A percentile compares a stretch with the other conserved stretches of the same genome.
phyloP scores from a whole-genome alignment of 2,888 invertebrate genomes.

The Timema podura region DNA sequence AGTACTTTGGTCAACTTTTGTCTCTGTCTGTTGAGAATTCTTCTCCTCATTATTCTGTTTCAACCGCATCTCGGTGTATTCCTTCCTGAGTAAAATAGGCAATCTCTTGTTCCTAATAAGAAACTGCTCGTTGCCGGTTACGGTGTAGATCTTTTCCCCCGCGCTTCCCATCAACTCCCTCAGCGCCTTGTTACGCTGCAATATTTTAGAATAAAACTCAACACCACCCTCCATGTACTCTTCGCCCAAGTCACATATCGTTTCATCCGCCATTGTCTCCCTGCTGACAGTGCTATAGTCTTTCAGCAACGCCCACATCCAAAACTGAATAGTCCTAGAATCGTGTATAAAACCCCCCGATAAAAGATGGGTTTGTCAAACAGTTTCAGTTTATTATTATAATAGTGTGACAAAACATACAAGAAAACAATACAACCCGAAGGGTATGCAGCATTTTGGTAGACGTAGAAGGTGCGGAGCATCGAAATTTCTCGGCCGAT shows the following conservation, averaged over 20 bases:
- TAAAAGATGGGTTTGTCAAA: constrained; percentile 51
- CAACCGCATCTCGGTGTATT: constrained; percentile 53
- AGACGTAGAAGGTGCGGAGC: constrained; percentile 55
- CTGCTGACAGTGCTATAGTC: constrained; percentile 60
- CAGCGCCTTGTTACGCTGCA: constrained; percentile 69
- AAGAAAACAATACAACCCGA: constrained; percentile 48
- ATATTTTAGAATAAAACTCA: constrained; percentile 68
- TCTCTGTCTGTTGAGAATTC: too few species aligned
- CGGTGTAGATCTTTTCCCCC: constrained; percentile 60
- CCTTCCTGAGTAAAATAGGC: constrained; percentile 62
- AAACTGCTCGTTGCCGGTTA: constrained; percentile 65
- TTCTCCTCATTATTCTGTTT: not conserved
- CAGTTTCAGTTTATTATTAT: constrained; percentile 55
- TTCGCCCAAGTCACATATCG: constrained; percentile 55
- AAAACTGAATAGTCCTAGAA: constrained; percentile 54
- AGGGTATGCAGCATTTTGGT: constrained; percentile 55
- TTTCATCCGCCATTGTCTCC: constrained; percentile 61
- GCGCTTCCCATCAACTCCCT: constrained; percentile 59
- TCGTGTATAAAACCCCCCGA: constrained; percentile 51
- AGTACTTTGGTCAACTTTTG: too few species aligned
- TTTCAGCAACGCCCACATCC: constrained; percentile 61
- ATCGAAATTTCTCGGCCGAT: constrained; percentile 70
- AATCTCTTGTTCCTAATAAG: constrained; percentile 60
- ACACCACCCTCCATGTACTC: constrained; percentile 68
- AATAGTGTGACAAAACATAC: constrained; percentile 50